A percentile compares a stretch with the other conserved stretches of the same genome.
Evolutionary conservation across 2,113 vertebrate species (phyloP).

Genomic region (Ibidorhyncha struthersii): DNA sequence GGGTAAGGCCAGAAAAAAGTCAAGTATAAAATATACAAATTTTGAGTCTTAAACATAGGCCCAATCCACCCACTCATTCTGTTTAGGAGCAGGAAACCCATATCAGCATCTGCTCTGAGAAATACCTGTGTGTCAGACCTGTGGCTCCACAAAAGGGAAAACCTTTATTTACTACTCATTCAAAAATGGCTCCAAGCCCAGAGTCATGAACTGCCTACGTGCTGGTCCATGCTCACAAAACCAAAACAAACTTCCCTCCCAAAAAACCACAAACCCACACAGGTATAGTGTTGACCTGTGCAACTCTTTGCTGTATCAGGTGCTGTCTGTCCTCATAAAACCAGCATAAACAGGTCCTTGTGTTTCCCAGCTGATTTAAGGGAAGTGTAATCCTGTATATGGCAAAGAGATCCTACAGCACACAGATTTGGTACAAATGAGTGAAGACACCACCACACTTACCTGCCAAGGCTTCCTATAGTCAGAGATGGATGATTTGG

Average conservation of each 20-base stretch:
- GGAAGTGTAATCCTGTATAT: neutral
- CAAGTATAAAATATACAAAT: neutral
- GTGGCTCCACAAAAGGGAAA: neutral
- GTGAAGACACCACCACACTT: neutral
- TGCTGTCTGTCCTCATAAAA: neutral
- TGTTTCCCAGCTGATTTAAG: neutral
- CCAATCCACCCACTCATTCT: neutral
- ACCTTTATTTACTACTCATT: neutral
- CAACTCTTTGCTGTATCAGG: neutral
- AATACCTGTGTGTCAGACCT: neutral
- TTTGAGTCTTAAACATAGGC: neutral
- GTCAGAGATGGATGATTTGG: neutral
- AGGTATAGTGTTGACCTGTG: neutral
- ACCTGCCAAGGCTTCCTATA: neutral
- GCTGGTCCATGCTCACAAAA: neutral
- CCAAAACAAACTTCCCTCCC: fast-evolving
- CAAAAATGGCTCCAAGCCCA: neutral
- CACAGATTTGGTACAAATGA: neutral
- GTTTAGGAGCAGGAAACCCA: neutral
- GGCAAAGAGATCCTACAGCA: neutral
- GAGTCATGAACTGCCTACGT: neutral
- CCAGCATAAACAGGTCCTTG: neutral
- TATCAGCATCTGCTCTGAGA: neutral
- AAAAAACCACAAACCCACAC: neutral
- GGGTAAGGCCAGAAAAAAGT: neutral